These are phyloP conservation scores for Eulacestoma nigropectus DNA, from an alignment of 2,113 vertebrate species.

Conservation along the genomic window DNA sequence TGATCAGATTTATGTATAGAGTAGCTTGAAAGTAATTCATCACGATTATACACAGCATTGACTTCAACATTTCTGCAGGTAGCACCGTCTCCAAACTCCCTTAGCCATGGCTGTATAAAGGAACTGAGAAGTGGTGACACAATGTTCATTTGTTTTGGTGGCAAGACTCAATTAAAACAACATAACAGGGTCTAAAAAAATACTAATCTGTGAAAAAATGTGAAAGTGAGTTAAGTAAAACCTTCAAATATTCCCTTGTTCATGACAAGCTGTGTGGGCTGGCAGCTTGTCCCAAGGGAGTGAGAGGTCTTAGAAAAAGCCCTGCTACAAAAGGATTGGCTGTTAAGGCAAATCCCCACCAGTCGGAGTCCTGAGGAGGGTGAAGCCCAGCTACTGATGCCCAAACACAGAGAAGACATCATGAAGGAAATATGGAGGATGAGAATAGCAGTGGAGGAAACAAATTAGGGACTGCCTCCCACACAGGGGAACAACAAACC, in stretches of 20 bases:
- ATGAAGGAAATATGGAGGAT: neutral
- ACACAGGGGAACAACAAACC: neutral
- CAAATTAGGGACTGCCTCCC: neutral
- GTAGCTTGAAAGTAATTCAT: constrained; percentile 36
- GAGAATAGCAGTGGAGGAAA: neutral
- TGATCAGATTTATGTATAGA: constrained; percentile 40
- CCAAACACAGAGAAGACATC: constrained; percentile 23
- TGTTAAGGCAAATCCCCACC: constrained; percentile 16
- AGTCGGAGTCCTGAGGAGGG: neutral
- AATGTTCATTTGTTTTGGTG: constrained; percentile 41
- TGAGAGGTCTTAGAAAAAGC: constrained; percentile 6
- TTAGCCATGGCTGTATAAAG: neutral
- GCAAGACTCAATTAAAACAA: constrained; percentile 37
- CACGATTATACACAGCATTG: neutral
- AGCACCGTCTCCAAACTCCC: neutral
- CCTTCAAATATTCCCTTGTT: neutral
- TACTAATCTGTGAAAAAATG: constrained; percentile 38
- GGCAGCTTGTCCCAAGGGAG: constrained; percentile 34
- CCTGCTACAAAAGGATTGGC: constrained; percentile 18
- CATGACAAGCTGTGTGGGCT: constrained; percentile 37
- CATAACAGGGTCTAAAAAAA: constrained; percentile 8
- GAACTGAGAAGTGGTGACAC: neutral
- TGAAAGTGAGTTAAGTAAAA: constrained; percentile 4
- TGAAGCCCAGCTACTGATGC: neutral
- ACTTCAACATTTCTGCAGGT: neutral